Conservation (phyloP, 2,797 vertebrate genomes). For the Lemur catta region DNA sequence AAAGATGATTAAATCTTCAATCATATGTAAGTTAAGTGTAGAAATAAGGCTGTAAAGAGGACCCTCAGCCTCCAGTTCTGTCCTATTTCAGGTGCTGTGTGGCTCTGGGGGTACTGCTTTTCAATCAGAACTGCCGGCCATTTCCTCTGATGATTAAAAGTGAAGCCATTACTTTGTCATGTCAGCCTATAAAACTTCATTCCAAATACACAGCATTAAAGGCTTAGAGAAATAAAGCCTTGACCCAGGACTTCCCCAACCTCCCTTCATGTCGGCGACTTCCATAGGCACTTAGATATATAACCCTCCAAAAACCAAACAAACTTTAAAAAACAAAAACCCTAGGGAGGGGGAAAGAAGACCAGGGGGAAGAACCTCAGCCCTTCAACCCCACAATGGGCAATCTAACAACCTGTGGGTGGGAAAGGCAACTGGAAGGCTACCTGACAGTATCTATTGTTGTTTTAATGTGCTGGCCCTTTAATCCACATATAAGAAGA, state of each 20-base stretch:
- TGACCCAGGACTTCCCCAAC: not conserved
- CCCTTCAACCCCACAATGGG: not conserved
- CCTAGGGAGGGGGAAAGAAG: not conserved
- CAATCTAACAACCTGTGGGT: not conserved
- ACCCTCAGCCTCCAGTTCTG: not conserved
- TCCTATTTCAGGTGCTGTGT: not conserved
- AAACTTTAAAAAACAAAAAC: not conserved
- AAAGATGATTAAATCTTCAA: slow-evolving; percentile 10
- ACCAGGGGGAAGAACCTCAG: not conserved
- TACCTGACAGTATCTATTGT: not conserved
- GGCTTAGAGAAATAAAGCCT: not conserved
- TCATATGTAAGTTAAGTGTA: not conserved
- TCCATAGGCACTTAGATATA: not conserved
- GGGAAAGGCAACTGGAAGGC: not conserved
- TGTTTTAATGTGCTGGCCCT: not conserved
- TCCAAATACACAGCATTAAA: slow-evolving; percentile 27
- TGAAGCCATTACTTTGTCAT: not conserved
- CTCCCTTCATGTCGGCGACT: not conserved
- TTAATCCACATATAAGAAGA: not conserved
- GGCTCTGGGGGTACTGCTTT: not conserved
- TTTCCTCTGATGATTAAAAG: not conserved
- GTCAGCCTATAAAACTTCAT: not conserved
- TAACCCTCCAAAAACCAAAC: not conserved
- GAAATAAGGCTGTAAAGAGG: not conserved
- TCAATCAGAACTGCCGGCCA: not conserved